A percentile compares a stretch with the other conserved stretches of the same genome.
These are phyloP conservation scores for Hemitrygon akajei DNA, from an alignment of 2,797 vertebrate genomes.

Conservation along the genomic window DNA sequence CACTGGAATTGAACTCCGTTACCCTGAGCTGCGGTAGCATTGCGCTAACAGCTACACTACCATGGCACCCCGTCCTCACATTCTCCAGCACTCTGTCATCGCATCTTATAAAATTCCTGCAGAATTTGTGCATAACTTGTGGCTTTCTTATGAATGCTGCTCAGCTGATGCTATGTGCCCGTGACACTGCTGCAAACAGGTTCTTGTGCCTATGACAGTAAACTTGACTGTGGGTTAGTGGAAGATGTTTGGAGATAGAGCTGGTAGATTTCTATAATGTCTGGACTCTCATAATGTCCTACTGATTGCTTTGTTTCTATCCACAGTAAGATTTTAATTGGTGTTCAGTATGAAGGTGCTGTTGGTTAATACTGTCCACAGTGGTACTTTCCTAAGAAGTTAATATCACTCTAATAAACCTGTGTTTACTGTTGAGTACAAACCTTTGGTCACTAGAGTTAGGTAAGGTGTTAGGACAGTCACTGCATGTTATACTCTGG, in stretches of 20 bases:
- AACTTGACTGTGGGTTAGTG: not conserved
- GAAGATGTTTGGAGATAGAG: not conserved
- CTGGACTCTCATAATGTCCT: not conserved
- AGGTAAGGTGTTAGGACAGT: no score
- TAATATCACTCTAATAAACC: not conserved
- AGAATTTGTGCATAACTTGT: not conserved
- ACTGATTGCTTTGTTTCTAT: not conserved
- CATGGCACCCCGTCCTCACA: not conserved
- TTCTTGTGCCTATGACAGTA: no score
- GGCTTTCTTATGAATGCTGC: no score
- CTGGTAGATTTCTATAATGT: not conserved
- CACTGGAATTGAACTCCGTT: no score
- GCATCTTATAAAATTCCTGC: not conserved
- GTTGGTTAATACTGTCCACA: not conserved
- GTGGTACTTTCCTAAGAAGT: not conserved
- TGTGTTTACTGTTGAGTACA: not conserved
- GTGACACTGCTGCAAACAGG: no score
- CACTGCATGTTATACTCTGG: no score
- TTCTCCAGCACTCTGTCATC: no score
- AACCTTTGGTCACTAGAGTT: no score
- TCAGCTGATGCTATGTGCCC: no score
- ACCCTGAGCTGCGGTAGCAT: no score
- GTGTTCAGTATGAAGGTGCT: not conserved
- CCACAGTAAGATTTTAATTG: not conserved
- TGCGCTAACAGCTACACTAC: no score